phyloP scores from a whole-genome alignment of 2,888 invertebrate species.

The Argyresthia goedartella region DNA sequence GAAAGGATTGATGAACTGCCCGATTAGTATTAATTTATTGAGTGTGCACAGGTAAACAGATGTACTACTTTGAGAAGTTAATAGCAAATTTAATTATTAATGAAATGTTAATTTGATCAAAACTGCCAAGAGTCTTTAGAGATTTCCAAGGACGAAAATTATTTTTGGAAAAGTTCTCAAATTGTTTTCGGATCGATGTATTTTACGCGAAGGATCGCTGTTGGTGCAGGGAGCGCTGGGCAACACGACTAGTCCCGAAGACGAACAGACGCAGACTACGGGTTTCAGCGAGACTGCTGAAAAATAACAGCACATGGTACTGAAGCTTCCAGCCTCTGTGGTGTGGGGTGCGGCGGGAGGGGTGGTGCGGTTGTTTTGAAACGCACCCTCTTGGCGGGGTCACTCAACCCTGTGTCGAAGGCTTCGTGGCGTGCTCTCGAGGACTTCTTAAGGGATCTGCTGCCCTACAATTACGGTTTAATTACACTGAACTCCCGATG shows the following conservation, averaged over 20 bases:
- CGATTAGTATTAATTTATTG: neutral
- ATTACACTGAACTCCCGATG: neutral
- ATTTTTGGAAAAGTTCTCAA: no score
- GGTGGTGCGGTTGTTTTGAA: conserved; percentile 34
- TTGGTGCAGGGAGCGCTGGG: conserved; percentile 9
- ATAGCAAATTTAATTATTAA: no score
- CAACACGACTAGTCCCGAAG: conserved; percentile 21
- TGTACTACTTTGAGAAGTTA: no score
- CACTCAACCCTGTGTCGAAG: conserved; percentile 41
- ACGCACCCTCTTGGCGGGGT: conserved; percentile 38
- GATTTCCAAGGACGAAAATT: no score
- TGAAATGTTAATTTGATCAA: no score
- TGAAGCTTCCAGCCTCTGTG: conserved; percentile 23
- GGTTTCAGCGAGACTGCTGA: conserved; percentile 31
- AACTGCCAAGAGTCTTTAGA: no score
- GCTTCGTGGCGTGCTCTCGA: neutral
- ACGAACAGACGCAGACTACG: conserved; percentile 43
- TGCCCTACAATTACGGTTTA: neutral
- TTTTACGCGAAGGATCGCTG: conserved; percentile 39
- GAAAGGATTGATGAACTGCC: neutral
- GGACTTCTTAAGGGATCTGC: neutral
- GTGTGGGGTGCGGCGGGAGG: conserved; percentile 12
- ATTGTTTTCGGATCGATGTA: conserved; percentile 35
- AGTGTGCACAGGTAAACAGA: no score
- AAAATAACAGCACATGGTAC: conserved; percentile 41